A percentile compares a stretch with the other conserved stretches of the same genome.
phyloP scores from a whole-genome alignment of 2,888 invertebrate species.

The Leptopilina syphax region DNA sequence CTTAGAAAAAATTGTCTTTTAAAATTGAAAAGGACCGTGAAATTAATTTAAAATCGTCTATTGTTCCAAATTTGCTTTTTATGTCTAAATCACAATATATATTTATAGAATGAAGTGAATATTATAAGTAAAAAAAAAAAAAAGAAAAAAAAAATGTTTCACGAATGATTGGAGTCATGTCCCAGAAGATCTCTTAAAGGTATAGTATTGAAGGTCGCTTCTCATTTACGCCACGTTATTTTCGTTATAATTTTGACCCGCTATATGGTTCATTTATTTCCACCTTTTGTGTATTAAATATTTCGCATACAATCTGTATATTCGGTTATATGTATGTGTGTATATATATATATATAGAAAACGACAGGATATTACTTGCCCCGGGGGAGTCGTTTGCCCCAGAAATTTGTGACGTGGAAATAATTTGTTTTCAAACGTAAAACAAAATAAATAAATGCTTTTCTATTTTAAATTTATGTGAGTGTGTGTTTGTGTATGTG shows the following conservation, averaged over 20 bases:
- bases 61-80: no score
- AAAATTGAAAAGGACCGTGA: no score
- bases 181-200: slow-evolving; percentile 48
- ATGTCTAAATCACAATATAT: neutral
- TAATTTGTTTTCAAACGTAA: slow-evolving; percentile 20
- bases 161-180: slow-evolving; percentile 55
- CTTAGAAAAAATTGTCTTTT: no score
- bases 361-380: neutral
- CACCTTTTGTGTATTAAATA: slow-evolving; percentile 9
- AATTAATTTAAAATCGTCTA: no score
- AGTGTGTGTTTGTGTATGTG: neutral
- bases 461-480: neutral
- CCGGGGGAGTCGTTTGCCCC: slow-evolving; percentile 12
- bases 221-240: slow-evolving; percentile 45
- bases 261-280: slow-evolving; percentile 9
- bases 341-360: neutral
- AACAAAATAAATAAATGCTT: slow-evolving; percentile 34
- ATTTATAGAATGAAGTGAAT: neutral
- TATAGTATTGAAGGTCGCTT: slow-evolving; percentile 25
- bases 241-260: neutral
- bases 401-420: slow-evolving; percentile 32
- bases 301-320: slow-evolving; percentile 1
- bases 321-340: neutral
- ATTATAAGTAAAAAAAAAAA: neutral
- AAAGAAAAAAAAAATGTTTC: neutral